A percentile compares a stretch with the other conserved stretches of the same genome.
Conservation (phyloP, 2,888 invertebrate species). For the Ormyrus labotus region DNA sequence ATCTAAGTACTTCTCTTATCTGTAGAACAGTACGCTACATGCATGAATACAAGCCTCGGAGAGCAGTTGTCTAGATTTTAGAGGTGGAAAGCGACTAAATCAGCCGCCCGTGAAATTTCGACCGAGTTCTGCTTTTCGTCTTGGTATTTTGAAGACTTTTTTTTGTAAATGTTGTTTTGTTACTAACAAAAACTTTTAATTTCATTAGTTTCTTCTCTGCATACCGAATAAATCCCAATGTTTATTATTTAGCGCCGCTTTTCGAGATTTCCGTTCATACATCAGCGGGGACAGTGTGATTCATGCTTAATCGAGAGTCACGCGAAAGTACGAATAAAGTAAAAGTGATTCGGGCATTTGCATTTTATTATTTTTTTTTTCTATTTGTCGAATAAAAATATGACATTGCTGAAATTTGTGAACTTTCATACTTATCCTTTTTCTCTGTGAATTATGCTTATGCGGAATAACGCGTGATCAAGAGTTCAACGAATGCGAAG, state of each 20-base stretch:
- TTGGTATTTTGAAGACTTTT: too few species aligned
- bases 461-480: background rate
- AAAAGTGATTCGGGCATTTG: constrained; percentile 28
- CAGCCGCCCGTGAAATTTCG: constrained; percentile 25
- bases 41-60: background rate
- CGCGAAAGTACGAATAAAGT: constrained; percentile 37
- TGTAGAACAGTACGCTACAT: too few species aligned
- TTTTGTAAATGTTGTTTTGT: too few species aligned
- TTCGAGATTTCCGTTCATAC: constrained; percentile 7
- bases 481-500: background rate
- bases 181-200: too few species aligned
- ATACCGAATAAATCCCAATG: too few species aligned
- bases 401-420: too few species aligned
- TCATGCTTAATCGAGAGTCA: constrained; percentile 6
- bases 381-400: background rate
- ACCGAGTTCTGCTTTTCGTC: background rate
- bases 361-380: constrained; percentile 9
- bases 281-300: constrained; percentile 10
- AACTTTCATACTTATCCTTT: background rate
- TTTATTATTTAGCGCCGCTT: background rate
- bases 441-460: background rate
- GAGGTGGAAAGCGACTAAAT: constrained; percentile 24
- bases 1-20: too few species aligned
- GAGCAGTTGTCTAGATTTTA: constrained; percentile 1
- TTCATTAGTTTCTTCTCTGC: too few species aligned